Evolutionary conservation across 2,888 invertebrate species (phyloP).

Genomic region (Netelia fuscicornis): DNA sequence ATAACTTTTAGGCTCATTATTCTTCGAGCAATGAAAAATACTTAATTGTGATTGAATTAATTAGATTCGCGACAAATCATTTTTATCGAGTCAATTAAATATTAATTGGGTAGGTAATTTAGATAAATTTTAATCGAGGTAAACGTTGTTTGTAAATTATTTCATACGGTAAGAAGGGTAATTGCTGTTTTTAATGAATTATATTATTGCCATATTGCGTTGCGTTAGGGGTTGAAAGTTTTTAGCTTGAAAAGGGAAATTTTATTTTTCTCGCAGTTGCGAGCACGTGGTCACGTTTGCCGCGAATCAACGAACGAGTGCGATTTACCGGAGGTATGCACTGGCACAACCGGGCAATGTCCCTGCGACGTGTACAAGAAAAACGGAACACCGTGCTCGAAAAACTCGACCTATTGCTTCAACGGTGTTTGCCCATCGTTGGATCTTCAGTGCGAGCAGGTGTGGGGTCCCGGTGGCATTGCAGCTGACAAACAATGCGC

Average conservation of each 20-base stretch:
- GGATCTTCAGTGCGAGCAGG: slow-evolving; percentile 94
- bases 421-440: slow-evolving; percentile 96
- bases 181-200: slow-evolving; percentile 36
- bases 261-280: slow-evolving; percentile 87
- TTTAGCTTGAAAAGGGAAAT: slow-evolving; percentile 80
- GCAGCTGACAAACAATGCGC: slow-evolving; percentile 96
- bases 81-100: too few species aligned
- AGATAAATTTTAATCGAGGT: too few species aligned
- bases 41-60: too few species aligned
- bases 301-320: slow-evolving; percentile 96
- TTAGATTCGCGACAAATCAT: too few species aligned
- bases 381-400: slow-evolving; percentile 95
- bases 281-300: slow-evolving; percentile 92
- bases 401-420: slow-evolving; percentile 93
- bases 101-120: too few species aligned
- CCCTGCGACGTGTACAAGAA: slow-evolving; percentile 96
- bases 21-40: too few species aligned
- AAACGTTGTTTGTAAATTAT: neutral
- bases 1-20: too few species aligned
- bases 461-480: slow-evolving; percentile 96
- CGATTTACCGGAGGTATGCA: slow-evolving; percentile 97
- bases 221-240: too few species aligned
- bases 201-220: too few species aligned
- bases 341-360: slow-evolving; percentile 95
- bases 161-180: neutral